Evolutionary conservation across 2,888 invertebrate species (phyloP).

Genomic region (Empis stercorea): DNA sequence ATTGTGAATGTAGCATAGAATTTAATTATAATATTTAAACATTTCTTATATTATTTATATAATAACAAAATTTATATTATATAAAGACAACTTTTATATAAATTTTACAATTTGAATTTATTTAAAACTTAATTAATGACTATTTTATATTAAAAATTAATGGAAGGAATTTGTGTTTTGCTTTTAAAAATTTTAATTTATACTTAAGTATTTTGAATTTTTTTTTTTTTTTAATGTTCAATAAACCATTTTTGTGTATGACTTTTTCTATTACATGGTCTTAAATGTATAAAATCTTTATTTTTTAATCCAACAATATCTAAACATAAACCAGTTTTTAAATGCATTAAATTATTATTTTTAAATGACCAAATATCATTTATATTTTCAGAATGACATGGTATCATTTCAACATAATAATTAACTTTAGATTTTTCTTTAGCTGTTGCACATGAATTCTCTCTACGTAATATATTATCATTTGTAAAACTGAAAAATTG

Average conservation of each 20-base stretch:
- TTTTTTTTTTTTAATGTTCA: background rate
- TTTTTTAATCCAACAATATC: conserved; percentile 25
- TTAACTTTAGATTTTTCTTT: conserved; percentile 24
- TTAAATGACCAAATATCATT: conserved; percentile 38
- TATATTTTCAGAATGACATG: conserved; percentile 29
- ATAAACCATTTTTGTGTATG: background rate
- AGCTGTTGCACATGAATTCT: conserved; percentile 57
- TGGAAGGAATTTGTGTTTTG: background rate
- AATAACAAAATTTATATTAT: too few relatives aligned
- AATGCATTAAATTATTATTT: conserved; percentile 41
- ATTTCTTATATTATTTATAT: too few relatives aligned
- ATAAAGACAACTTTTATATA: too few relatives aligned
- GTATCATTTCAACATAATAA: conserved; percentile 31
- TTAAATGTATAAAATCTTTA: background rate
- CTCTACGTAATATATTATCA: conserved; percentile 59
- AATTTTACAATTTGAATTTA: too few relatives aligned
- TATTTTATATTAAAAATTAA: background rate
- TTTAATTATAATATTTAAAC: too few relatives aligned
- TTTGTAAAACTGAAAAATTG: conserved; percentile 66
- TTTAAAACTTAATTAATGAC: too few relatives aligned
- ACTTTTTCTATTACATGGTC: background rate
- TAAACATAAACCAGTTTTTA: conserved; percentile 41
- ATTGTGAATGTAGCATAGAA: too few relatives aligned
- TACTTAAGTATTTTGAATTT: background rate
- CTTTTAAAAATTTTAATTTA: too few relatives aligned